Conservation (phyloP, 1,140 invertebrate genomes). For the Brachionus paranguensis region DNA sequence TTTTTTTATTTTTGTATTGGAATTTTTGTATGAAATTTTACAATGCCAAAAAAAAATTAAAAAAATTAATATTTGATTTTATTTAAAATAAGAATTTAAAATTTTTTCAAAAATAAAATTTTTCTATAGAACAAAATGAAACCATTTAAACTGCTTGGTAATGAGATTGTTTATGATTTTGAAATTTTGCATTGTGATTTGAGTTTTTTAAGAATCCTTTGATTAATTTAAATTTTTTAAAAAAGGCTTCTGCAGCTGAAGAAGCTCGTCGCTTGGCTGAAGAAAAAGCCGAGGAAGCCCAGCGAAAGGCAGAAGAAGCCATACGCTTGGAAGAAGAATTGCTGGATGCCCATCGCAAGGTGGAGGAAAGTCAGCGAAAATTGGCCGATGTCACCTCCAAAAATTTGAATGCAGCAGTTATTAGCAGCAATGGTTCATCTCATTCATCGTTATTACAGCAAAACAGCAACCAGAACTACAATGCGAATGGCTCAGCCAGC, state of each 20-base stretch:
- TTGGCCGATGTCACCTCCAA: constrained; percentile 4
- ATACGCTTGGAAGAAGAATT: constrained; percentile 22
- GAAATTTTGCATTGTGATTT: not conserved
- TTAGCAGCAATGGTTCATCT: constrained; percentile 20
- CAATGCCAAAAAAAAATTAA: too few relatives aligned
- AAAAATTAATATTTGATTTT: too few relatives aligned
- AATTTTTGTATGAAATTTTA: too few relatives aligned
- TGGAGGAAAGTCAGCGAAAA: constrained; percentile 27
- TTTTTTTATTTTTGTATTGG: too few relatives aligned
- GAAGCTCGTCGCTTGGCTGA: constrained; percentile 34
- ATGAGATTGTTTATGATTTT: not conserved
- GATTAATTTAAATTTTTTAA: not conserved
- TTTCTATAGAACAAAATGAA: not conserved
- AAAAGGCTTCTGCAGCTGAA: constrained; percentile 11
- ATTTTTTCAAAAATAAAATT: too few relatives aligned
- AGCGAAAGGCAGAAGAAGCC: constrained; percentile 31
- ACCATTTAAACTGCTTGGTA: not conserved
- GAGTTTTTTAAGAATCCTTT: not conserved
- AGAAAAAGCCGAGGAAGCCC: constrained; percentile 28
- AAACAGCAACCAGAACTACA: not conserved
- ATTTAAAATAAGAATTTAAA: too few relatives aligned
- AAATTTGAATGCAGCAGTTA: constrained; percentile 7
- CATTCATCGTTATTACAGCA: not conserved
- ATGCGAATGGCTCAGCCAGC: constrained; percentile 9
- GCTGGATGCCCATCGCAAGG: not conserved